Base-by-base conservation (phyloP, 2,113 vertebrate genomes). In the Gadus macrocephalus region DNA sequence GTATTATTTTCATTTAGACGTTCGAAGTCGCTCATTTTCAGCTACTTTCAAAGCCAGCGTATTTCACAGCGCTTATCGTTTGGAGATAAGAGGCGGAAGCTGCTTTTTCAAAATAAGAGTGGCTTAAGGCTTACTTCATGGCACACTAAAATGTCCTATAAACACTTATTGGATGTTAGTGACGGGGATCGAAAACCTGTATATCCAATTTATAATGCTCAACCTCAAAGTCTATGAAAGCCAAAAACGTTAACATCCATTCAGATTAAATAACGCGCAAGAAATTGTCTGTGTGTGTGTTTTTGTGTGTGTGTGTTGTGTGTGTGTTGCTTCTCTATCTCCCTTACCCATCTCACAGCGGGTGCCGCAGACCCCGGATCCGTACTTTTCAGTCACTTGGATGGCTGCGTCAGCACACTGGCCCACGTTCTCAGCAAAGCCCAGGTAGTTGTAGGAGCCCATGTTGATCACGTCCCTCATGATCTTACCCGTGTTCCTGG, bases 371-470 rank as follows among this genome's bases (percentile, higher is more conserved):
- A 98, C 93, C 9, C 97, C 97, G 22, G 79, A 92, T 20, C 96
- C 96, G 7, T 96, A 99, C 62, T 91, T 89, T 7, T 90, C 82
- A 0, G 95, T 91, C 78, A 90, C 80, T 67, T 88, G 74, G 4
- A 94, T 38, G 19, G 95, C 93, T 76, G 93, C 93, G 62, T 96
- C 90, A 8, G 93, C 92, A 82, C 95, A 97, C 22, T 88, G 16
- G 2, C 96, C 97, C 16, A 65, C 70, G 64, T 94, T 97, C 81
- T 94, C 93, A 27, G 96, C 96, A 84, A 98, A 98, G 83, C 96
- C 96, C 64, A 99, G 94, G 87, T 99, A 99, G 85, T 99, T 99
- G 88, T 99, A 99, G 0, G 97, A 99, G 64, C 96, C 96, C 96
- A 99, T 96, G 76, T 99, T 99, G 89, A 99, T 96, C 72, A 99